These are phyloP conservation scores for Xylota segnis DNA, from an alignment of 2,888 invertebrate species.

Conservation along the genomic window DNA sequence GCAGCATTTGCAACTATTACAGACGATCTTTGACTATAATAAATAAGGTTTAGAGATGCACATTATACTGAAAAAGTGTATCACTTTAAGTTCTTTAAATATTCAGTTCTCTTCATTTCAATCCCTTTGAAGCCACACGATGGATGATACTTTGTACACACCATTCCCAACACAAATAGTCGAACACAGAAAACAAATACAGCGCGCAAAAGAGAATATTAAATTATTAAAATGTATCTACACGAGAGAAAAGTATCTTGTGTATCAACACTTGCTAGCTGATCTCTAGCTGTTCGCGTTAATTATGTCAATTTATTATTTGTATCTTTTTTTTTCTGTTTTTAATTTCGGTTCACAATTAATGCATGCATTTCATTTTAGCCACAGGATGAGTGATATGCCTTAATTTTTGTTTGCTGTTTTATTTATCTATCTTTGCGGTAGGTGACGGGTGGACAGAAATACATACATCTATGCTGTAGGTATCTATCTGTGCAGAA, in stretches of 20 bases:
- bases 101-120: no score
- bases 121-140: neutral
- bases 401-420: constrained; percentile 30
- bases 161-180: neutral
- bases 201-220: constrained; percentile 24
- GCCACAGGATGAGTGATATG: constrained; percentile 52
- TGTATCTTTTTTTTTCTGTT: constrained; percentile 41
- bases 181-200: neutral
- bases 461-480: constrained; percentile 32
- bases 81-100: no score
- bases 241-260: constrained; percentile 44
- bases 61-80: no score
- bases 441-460: constrained; percentile 44
- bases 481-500: constrained; percentile 32
- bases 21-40: no score
- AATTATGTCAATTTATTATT: constrained; percentile 74
- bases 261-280: constrained; percentile 61
- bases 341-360: constrained; percentile 31
- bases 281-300: constrained; percentile 68
- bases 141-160: neutral
- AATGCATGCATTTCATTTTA: constrained; percentile 59
- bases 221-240: constrained; percentile 61
- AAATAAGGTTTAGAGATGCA: no score
- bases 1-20: no score
- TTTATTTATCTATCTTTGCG: constrained; percentile 54